phyloP scores from a whole-genome alignment of 2,113 vertebrate genomes.

The Mesitornis unicolor region DNA sequence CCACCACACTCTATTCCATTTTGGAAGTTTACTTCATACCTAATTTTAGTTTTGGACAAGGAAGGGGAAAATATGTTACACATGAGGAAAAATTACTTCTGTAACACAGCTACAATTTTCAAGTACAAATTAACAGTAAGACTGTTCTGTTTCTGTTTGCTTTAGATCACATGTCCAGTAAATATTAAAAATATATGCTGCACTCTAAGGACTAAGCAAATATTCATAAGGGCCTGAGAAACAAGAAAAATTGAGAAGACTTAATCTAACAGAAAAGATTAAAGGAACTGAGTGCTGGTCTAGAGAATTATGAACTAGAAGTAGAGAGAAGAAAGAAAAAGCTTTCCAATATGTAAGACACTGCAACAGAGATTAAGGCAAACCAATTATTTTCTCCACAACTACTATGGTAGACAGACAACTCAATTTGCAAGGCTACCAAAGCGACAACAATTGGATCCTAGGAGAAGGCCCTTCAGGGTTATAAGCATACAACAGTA shows the following conservation, averaged over 20 bases:
- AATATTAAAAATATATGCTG: not conserved
- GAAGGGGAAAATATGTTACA: not conserved
- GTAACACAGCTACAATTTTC: not conserved
- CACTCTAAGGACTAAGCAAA: not conserved
- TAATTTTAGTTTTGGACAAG: constrained; percentile 66
- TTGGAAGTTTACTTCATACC: constrained; percentile 99
- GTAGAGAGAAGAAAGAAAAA: not conserved
- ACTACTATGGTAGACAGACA: not conserved
- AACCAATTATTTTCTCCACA: not conserved
- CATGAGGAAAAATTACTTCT: not conserved
- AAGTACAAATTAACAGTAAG: not conserved
- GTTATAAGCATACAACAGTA: not conserved
- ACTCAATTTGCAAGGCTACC: not conserved
- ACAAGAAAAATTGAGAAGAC: not conserved
- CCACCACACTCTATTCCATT: constrained; percentile 95
- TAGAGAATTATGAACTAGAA: not conserved
- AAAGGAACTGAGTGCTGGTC: not conserved
- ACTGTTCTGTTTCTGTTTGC: not conserved
- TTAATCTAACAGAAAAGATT: not conserved
- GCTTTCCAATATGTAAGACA: not conserved
- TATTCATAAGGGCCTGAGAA: not conserved
- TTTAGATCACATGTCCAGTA: not conserved
- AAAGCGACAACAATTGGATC: not conserved
- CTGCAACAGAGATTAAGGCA: not conserved
- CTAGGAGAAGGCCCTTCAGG: not conserved